These are phyloP conservation scores for Medauroidea extradentata DNA, from an alignment of 1,140 invertebrate genomes.

Conservation along the genomic window DNA sequence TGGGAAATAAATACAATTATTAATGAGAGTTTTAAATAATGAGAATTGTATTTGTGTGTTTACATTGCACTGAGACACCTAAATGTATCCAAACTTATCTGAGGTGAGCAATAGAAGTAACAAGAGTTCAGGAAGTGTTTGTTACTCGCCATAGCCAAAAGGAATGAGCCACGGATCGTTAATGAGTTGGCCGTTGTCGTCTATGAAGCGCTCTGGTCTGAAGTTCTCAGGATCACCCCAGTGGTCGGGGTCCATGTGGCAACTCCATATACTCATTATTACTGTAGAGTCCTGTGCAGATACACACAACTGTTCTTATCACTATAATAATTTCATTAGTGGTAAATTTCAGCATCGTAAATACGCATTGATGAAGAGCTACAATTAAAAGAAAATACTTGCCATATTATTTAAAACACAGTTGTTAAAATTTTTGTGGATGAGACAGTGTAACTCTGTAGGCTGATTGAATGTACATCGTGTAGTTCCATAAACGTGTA, in stretches of 20 bases:
- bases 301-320: background rate
- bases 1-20: no score
- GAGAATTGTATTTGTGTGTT: no score
- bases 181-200: constrained; percentile 42
- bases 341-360: background rate
- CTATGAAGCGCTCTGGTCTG: constrained; percentile 54
- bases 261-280: constrained; percentile 40
- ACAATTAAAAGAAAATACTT: background rate
- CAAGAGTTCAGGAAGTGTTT: no score
- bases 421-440: background rate
- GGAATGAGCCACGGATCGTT: no score
- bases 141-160: no score
- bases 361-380: background rate
- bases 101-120: no score
- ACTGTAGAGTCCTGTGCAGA: constrained; percentile 37
- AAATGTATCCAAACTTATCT: no score
- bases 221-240: constrained; percentile 56
- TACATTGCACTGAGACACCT: no score
- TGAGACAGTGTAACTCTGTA: background rate
- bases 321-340: background rate
- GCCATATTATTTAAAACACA: background rate
- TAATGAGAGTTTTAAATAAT: no score
- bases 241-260: constrained; percentile 40
- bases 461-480: background rate
- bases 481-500: background rate